Percentiles rank a stretch among this genome's conserved stretches.
These are phyloP conservation scores for Oreochromis spilurus DNA, from an alignment of 2,113 vertebrate genomes.

Conservation along the genomic window DNA sequence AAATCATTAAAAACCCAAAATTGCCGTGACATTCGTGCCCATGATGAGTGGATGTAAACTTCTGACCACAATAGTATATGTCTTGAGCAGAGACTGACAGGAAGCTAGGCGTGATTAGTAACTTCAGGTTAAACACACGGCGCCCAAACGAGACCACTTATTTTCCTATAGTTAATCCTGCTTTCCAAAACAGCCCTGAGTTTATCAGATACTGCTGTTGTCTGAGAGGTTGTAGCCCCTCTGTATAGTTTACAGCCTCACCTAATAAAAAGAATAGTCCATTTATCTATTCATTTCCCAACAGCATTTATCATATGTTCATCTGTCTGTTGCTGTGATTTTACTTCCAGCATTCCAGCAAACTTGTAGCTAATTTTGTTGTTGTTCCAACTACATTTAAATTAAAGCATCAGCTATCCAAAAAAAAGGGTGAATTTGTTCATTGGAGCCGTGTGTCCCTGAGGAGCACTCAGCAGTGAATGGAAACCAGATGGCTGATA, in stretches of 20 bases:
- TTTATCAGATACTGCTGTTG: neutral
- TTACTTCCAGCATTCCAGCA: neutral
- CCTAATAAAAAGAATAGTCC: neutral
- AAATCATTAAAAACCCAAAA: neutral
- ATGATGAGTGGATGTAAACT: neutral
- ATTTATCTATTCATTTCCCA: neutral
- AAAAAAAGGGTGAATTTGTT: neutral
- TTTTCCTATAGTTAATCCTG: neutral
- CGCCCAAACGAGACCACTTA: neutral
- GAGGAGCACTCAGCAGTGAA: neutral
- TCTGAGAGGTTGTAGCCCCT: neutral
- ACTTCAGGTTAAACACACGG: neutral
- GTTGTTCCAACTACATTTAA: neutral
- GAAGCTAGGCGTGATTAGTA: neutral
- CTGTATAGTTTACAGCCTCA: neutral
- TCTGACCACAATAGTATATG: neutral
- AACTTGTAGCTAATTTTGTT: neutral
- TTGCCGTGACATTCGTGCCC: neutral
- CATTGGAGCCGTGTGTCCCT: neutral
- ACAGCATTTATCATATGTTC: neutral
- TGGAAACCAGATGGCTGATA: constrained; percentile 30
- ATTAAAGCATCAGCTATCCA: neutral
- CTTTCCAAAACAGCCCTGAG: neutral
- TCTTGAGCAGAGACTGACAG: neutral
- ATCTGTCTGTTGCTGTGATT: neutral